Conservation (phyloP, 2,888 invertebrate species). For the Leucania comma region DNA sequence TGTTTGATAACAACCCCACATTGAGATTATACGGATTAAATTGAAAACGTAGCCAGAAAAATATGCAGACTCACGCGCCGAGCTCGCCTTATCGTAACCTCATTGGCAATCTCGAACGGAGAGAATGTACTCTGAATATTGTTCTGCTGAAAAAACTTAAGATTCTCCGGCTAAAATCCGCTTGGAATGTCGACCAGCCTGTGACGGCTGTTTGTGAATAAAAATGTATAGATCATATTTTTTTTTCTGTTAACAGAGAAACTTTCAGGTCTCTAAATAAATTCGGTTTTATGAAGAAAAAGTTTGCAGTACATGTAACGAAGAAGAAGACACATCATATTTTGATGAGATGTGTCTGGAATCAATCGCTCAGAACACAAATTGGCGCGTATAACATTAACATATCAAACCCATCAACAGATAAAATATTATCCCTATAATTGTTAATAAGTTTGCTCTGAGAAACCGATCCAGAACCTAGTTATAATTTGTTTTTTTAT, state of each 20-base stretch:
- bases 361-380: too few species aligned
- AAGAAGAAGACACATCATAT: too few species aligned
- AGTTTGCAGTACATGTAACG: too few species aligned
- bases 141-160: conserved; percentile 63
- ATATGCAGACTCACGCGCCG: conserved; percentile 81
- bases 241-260: conserved; percentile 6
- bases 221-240: conserved; percentile 38
- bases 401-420: too few species aligned
- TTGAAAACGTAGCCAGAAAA: conserved; percentile 77
- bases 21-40: conserved; percentile 75
- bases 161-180: conserved; percentile 53
- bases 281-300: too few species aligned
- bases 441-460: too few species aligned
- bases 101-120: conserved; percentile 73
- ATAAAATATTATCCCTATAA: too few species aligned
- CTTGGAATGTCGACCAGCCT: conserved; percentile 24
- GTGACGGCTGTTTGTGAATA: conserved; percentile 33
- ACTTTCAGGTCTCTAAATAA: too few species aligned
- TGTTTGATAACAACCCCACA: conserved; percentile 72
- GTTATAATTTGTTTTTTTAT: too few species aligned
- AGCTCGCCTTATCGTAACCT: conserved; percentile 74
- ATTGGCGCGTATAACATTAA: too few species aligned
- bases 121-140: conserved; percentile 71
- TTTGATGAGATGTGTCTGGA: too few species aligned
- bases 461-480: too few species aligned